Evolutionary conservation across 2,888 invertebrate genomes (phyloP).

Genomic region (Scaptomyza tumidula): DNA sequence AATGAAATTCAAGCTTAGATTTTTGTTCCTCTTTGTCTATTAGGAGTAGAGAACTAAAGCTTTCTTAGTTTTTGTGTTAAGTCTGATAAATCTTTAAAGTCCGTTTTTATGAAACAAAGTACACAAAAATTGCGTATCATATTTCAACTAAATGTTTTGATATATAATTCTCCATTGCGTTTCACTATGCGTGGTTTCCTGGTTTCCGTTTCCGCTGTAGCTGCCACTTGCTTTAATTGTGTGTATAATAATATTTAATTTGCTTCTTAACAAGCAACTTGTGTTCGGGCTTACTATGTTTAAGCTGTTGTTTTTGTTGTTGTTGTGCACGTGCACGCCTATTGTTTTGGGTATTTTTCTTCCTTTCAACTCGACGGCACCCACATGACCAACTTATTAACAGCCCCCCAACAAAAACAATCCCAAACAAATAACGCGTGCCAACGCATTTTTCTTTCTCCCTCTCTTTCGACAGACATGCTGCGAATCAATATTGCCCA

Average conservation of each 20-base stretch:
- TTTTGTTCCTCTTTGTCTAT: not conserved
- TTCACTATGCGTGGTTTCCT: slow-evolving; percentile 5
- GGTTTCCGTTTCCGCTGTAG: slow-evolving; percentile 57
- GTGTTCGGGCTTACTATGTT: slow-evolving; percentile 8
- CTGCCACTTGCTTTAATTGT: slow-evolving; percentile 1
- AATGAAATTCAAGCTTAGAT: not conserved
- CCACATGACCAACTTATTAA: slow-evolving; percentile 64
- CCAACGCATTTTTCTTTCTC: not conserved
- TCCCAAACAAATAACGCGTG: slow-evolving; percentile 34
- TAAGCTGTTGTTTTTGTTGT: slow-evolving; percentile 23
- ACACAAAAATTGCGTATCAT: not conserved
- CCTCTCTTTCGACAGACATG: not conserved
- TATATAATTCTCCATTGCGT: not conserved
- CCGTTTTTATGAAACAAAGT: not conserved
- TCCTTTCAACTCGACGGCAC: slow-evolving; percentile 22
- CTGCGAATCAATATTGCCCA: not conserved
- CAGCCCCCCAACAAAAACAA: slow-evolving; percentile 61
- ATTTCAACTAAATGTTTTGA: not conserved
- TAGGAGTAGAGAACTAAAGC: too few species aligned
- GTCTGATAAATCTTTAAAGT: not conserved
- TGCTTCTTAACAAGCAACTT: slow-evolving; percentile 5
- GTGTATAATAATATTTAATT: slow-evolving; percentile 42
- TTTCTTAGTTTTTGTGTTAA: not conserved
- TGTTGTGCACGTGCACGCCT: too few species aligned
- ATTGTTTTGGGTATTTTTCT: not conserved